A percentile compares a stretch with the other conserved stretches of the same genome.
These are phyloP conservation scores for Pantala flavescens DNA, from an alignment of 1,140 invertebrate genomes.

Conservation along the genomic window DNA sequence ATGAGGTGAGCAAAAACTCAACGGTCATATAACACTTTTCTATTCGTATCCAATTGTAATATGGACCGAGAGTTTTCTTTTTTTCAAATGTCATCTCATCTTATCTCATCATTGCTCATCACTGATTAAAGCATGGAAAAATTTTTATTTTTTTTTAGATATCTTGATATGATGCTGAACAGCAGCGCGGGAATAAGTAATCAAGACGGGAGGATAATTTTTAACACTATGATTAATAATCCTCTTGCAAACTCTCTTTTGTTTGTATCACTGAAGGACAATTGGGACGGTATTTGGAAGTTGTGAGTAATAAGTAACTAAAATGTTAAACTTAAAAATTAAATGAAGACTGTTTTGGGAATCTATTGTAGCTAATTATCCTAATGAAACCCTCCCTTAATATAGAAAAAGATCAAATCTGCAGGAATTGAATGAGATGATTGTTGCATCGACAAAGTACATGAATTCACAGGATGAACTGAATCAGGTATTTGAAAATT, in stretches of 20 bases:
- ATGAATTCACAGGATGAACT: constrained; percentile 35
- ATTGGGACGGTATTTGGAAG: constrained; percentile 23
- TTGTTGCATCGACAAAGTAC: constrained; percentile 30
- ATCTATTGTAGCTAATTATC: neutral
- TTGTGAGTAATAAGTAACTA: constrained; percentile 21
- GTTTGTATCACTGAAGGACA: constrained; percentile 27
- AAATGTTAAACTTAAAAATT: neutral
- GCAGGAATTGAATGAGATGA: constrained; percentile 30
- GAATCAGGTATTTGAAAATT: constrained; percentile 29
- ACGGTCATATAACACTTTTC: too few species aligned
- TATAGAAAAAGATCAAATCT: constrained; percentile 31
- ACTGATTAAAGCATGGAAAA: too few species aligned
- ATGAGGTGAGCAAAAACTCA: neutral
- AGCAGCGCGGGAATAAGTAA: constrained; percentile 29
- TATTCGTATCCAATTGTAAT: too few species aligned
- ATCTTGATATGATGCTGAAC: constrained; percentile 27
- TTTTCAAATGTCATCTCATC: too few species aligned
- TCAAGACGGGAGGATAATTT: constrained; percentile 32
- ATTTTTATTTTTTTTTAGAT: constrained; percentile 21
- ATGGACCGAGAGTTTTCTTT: too few species aligned
- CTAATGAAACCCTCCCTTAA: constrained; percentile 13
- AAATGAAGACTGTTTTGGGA: too few species aligned
- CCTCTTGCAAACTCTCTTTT: constrained; percentile 25
- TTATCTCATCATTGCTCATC: too few species aligned
- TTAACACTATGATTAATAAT: constrained; percentile 28